Evolutionary conservation across 2,888 invertebrate genomes (phyloP), one percentile per base, ranked within the genome.

Genomic region (Brachypterus glaber): DNA sequence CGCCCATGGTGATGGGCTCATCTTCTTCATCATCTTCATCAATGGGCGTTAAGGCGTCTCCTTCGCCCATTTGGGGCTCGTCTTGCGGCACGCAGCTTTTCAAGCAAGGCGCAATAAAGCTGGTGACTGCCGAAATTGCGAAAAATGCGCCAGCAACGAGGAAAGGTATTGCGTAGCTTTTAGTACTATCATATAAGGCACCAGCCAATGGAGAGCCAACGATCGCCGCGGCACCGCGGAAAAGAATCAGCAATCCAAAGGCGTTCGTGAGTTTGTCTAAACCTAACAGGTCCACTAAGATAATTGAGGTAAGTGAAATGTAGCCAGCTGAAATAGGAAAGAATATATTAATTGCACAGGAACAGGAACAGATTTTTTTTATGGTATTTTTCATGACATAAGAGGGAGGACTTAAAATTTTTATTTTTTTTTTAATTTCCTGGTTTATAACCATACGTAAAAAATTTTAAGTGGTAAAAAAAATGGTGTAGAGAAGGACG

Each of bases 261-360:
- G 96, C 95, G 64, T 92, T 97, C 31, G 97, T 97, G 51, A 98
- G 70, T 63, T 88, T 88, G 61, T 96, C 95, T 60, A 98, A 70
- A 2, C 97, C 97, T 32, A 98, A 74, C 24, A 97, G 73, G 65
- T 98, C 96, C 51, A 96, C 95, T 45, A 98, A 74, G 59, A 97
- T 93, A 60, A 97, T 96, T 33, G 97, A 97, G 27, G 97, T 97
- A 41, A 98, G 72, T 7, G 96, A 95, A 58, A 98, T 95, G 70
- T 92, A 97, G 44, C 95, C 95, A 45, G 96, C 91, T 91, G 72
- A 15, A 66, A 64, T 33, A 43, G 11, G 33, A 17, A 35, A 25
- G 14, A 15, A 13, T 13, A 5, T 14, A 27, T 1, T 12, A 33
- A 18, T 33, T 18, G 5, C 13, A 21, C 9, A n/a, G n/a, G n/a